Base-by-base conservation (phyloP, 1,140 invertebrate genomes). In the Drosophila murphyi region DNA sequence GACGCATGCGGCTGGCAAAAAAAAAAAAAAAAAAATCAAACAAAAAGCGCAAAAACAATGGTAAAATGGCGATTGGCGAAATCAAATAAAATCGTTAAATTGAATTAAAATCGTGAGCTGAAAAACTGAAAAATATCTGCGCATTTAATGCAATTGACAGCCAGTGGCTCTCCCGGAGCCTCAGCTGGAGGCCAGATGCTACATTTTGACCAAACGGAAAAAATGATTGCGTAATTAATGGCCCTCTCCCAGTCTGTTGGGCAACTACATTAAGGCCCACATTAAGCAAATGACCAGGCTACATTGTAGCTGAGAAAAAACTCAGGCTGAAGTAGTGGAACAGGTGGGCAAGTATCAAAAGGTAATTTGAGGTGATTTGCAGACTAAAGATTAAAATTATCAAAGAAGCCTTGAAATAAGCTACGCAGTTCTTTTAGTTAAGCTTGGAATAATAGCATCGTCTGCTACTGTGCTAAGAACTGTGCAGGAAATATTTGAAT, bases 51-150 rank as follows among this genome's bases (percentile, higher is more conserved):
- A 31, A 43, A 52, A 78, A 82, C 56, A 76, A 82, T 55, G 48
- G 39, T 52, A 59, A 83, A 83, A 73, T 52, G 54, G 73, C 67
- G 71, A 77, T 69, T 68, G 48, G 41, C 59, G 45, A 80, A 83
- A 88, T 88, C 83, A 88, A 88, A 88, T 88, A 83, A 88, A 88
- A 88, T 88, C 89, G 85, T 88, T 88, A 89, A 88, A 88, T 88
- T 88, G 77, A 88, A 88, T 88, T 77, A 88, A 87, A 88, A 89
- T 88, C 85, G 85, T 65, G 74, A 82, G 68, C 78, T 82, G 82
- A 72, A 86, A 86, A 77, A 85, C 70, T 47, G 60, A 60, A 82
- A 20, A 82, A 88, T 82, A 80, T 87, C 79, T 88, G 79, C 68
- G 73, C 76, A 74, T 82, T 88, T 87, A 88, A 89, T 88, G 83